Base-by-base conservation (phyloP, 2,113 vertebrate genomes). In the Cyanoderma ruficeps region DNA sequence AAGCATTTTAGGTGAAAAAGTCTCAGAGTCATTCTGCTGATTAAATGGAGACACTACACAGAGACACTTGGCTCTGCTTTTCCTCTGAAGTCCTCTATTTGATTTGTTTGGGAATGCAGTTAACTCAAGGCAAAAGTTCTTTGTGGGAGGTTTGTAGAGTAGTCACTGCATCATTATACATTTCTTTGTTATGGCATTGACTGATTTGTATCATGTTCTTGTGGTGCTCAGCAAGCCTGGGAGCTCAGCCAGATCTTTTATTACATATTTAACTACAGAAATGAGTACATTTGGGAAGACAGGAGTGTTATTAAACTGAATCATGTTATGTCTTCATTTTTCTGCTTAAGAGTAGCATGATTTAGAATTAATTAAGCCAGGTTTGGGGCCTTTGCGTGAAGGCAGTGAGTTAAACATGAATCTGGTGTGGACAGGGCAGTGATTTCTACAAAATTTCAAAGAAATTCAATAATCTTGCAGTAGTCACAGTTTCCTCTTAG, bases 141-240 rank as follows among this genome's bases (percentile, higher is more conserved):
- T 64, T 88, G 39, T 95, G 79, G 71, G 72, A 95, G 68, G 59
- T 88, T 90, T 93, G 37, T 46, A 91, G 50, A 13, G 22, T 87
- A 91, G 60, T 30, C 59, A 74, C 59, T 83, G 27, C 50, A 77
- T 74, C 81, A 47, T 70, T 93, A 83, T 25, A 44, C 22, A 37
- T 86, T 74, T 94, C 55, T 75, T 94, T 95, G 44, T 53, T 83
- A 86, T 46, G 68, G 44, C 52, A 77, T 55, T 49, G 50, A 63
- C 56, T 77, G 87, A 88, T 89, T 95, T 96, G 46, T 86, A 67
- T 83, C 50, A 77, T 75, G 71, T 86, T 88, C 55, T 88, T 80
- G n/a, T 31, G 68, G 67, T 86, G 55, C 56, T 90, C 85, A 88
- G 68, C 55, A 94, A 93, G 64, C 9, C 75, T 56, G 65, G 71